Percentiles rank a stretch among this genome's conserved stretches.
Conservation (phyloP, 2,888 invertebrate genomes). For the Drosophila limbata region DNA sequence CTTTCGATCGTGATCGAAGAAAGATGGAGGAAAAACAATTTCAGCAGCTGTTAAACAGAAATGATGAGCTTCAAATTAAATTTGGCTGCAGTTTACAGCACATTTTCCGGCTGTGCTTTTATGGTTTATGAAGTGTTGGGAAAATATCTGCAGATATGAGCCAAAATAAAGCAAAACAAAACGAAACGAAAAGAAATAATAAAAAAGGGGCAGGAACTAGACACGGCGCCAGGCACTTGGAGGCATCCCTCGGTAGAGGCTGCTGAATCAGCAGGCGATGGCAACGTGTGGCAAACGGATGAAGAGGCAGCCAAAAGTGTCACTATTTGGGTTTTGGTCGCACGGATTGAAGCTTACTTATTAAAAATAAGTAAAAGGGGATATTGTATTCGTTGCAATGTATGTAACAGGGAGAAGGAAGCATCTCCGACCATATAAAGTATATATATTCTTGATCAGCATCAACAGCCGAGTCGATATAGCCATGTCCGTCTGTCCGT, state of each 20-base stretch:
- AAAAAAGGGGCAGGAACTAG: slow-evolving; percentile 8
- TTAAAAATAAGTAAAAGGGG: too few species aligned
- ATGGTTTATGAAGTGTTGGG: slow-evolving; percentile 78
- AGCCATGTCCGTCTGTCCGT: too few species aligned
- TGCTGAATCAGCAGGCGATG: slow-evolving; percentile 66
- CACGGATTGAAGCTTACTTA: slow-evolving; percentile 50
- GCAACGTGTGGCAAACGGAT: slow-evolving; percentile 54
- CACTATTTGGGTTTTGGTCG: slow-evolving; percentile 61
- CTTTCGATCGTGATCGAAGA: not conserved
- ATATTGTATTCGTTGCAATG: too few species aligned
- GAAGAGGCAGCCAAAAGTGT: slow-evolving; percentile 59
- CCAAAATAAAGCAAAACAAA: slow-evolving; percentile 52
- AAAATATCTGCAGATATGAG: slow-evolving; percentile 70
- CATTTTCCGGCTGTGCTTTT: slow-evolving; percentile 60
- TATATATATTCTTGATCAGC: too few species aligned
- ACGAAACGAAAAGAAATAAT: slow-evolving; percentile 33
- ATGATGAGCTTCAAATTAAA: slow-evolving; percentile 76
- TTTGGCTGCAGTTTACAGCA: slow-evolving; percentile 68
- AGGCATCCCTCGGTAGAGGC: slow-evolving; percentile 20
- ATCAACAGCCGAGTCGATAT: too few species aligned
- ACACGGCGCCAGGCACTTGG: slow-evolving; percentile 19
- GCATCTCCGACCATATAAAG: too few species aligned
- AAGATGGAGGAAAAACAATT: slow-evolving; percentile 24
- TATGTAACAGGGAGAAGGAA: too few species aligned
- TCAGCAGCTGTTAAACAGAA: slow-evolving; percentile 61